Evolutionary conservation across 2,888 invertebrate species (phyloP), one percentile per base, ranked within the genome.

Genomic region (Argynnis bischoffii): DNA sequence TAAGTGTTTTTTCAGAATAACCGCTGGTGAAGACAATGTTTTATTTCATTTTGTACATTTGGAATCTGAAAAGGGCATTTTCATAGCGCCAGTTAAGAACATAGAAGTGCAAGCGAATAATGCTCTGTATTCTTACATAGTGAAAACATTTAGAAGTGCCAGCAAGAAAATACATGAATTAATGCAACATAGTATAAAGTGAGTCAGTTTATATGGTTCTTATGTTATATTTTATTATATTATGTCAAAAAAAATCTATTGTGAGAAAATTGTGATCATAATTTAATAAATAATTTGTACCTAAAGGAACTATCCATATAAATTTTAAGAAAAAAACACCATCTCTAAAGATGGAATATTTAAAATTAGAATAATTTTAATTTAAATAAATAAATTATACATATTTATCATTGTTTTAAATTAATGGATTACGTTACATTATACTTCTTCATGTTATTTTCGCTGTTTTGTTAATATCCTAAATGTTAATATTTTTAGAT

Each of bases 21-120:
- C 96, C 18, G 92, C 95, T 0, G 96, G 96, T 1, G 93, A 94
- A 63, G 95, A 95, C 69, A 96, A 96, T 81, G 95, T 95, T 13
- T 82, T 97, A 67, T 95, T 96, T 79, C 95, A 97, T 83, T 97
- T 95, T 78, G 93, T 97, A 0, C 95, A 96, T 68, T 84, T 97
- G 64, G 96, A 97, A 81, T 89, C 93, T 0, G 93, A 94, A 14
- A 95, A 96, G 79, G 97, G 97, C 0, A 88, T 97, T 61, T 81
- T 96, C 5, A 83, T 97, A 64, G 94, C 95, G 11, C 95, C 96
- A 0, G 88, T 85, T 15, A 89, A 83, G 65, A 87, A 84, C 60
- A 82, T 93, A 1, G 81, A 93, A 79, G 60, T 69, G 1, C 86
- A 86, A 75, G 85, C 90, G 0, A 88, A 88, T 63, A 89, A 92